phyloP scores from a whole-genome alignment of 2,888 invertebrate species.

The Timema cristinae region DNA sequence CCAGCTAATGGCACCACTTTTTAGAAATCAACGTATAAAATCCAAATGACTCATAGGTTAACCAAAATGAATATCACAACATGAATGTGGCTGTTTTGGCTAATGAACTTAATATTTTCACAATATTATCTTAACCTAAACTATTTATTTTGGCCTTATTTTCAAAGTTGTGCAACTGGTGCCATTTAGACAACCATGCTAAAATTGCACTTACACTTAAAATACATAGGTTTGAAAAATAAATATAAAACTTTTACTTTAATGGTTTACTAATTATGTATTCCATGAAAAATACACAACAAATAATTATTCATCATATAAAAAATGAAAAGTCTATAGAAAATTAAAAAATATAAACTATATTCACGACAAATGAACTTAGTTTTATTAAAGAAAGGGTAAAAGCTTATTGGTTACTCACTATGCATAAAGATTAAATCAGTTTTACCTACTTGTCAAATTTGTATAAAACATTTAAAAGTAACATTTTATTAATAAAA shows the following conservation, averaged over 20 bases:
- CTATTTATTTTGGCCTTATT: not conserved
- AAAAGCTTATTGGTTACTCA: not conserved
- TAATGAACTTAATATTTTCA: not conserved
- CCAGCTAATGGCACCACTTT: too few species aligned
- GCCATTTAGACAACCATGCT: constrained; percentile 4
- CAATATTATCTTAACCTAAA: not conserved
- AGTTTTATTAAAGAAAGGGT: not conserved
- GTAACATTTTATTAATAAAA: too few species aligned
- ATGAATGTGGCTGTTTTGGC: not conserved
- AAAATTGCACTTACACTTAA: constrained; percentile 5
- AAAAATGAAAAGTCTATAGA: too few species aligned
- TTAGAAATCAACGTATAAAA: too few species aligned
- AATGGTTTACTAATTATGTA: too few species aligned
- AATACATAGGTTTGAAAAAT: too few species aligned
- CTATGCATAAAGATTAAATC: too few species aligned
- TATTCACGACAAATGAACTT: too few species aligned
- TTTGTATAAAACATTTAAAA: too few species aligned
- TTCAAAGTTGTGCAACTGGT: not conserved
- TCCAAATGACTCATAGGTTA: not conserved
- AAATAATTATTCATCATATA: not conserved
- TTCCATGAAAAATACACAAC: not conserved
- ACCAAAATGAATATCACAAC: not conserved
- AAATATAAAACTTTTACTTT: too few species aligned
- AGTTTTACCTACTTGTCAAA: not conserved
- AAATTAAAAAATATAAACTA: too few species aligned